Percentiles rank a stretch among this genome's conserved stretches.
Conservation (phyloP, 30 jellyfish, hydroid and myxozoan species). For the Catostylus mosaicus region DNA sequence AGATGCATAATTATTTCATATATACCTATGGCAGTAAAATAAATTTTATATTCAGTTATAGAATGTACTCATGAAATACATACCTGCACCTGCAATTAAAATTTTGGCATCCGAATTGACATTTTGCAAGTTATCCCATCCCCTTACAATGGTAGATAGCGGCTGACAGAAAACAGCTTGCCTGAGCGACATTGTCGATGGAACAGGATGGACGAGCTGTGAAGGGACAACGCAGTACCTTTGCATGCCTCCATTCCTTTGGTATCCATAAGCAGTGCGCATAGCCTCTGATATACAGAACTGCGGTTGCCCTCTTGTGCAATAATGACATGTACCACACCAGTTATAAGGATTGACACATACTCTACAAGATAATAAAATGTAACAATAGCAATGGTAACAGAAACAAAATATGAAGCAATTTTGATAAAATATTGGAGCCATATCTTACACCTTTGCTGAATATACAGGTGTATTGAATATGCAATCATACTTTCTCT, state of each 20-base stretch:
- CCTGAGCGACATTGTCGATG: slow-evolving; percentile 71
- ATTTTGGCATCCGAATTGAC: slow-evolving; percentile 71
- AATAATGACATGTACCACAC: slow-evolving; percentile 86
- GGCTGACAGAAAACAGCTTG: slow-evolving; percentile 92
- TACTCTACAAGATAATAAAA: slow-evolving; percentile 44
- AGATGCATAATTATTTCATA: too few species aligned
- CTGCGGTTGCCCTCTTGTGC: slow-evolving; percentile 89
- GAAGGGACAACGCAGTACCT: slow-evolving; percentile 73
- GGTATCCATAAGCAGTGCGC: slow-evolving; percentile 87
- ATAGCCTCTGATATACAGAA: slow-evolving; percentile 82
- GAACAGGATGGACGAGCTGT: slow-evolving; percentile 67
- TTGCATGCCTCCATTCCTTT: slow-evolving; percentile 83
- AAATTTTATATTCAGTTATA: too few species aligned
- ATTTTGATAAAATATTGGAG: neutral
- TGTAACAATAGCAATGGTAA: too few species aligned
- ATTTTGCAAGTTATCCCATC: slow-evolving; percentile 90
- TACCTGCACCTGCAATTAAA: slow-evolving; percentile 92
- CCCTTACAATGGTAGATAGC: slow-evolving; percentile 72
- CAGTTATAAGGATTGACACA: slow-evolving; percentile 86
- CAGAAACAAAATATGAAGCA: too few species aligned
- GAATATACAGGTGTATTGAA: neutral
- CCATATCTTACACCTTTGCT: neutral
- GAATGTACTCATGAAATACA: too few species aligned
- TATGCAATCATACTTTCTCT: too few species aligned
- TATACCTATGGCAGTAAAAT: too few species aligned